phyloP scores from a whole-genome alignment of 2,888 invertebrate genomes.

The Catocala fraxini region DNA sequence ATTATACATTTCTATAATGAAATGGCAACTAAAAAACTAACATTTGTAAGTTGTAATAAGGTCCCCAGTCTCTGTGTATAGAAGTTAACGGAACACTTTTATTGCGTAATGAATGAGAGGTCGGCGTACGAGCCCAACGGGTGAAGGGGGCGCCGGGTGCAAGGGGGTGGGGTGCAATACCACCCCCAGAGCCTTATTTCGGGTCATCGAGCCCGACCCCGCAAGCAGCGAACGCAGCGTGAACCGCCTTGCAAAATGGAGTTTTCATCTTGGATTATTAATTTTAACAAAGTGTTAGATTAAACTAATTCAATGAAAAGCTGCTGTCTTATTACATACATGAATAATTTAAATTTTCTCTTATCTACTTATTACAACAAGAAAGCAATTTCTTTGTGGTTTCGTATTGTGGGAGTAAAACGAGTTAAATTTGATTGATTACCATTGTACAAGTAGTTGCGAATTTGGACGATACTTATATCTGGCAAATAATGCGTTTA shows the following conservation, averaged over 20 bases:
- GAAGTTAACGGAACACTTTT: conserved; percentile 78
- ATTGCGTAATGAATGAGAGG: conserved; percentile 87
- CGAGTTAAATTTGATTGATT: no score
- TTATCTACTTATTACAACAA: not conserved
- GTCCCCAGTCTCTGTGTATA: conserved; percentile 55
- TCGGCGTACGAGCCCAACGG: conserved; percentile 73
- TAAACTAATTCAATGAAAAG: conserved; percentile 57
- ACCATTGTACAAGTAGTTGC: not conserved
- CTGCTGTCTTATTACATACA: conserved; percentile 42
- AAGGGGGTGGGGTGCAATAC: conserved; percentile 70
- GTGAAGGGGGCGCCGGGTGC: conserved; percentile 51
- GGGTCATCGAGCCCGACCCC: conserved; percentile 85
- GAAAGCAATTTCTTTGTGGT: not conserved
- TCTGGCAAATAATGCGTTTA: not conserved
- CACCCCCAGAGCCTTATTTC: conserved; percentile 83
- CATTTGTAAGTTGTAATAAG: conserved; percentile 37
- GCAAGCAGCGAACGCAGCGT: conserved; percentile 75
- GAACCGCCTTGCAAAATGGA: conserved; percentile 80
- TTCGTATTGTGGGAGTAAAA: no score
- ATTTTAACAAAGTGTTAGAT: conserved; percentile 70
- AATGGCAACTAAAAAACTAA: conserved; percentile 21
- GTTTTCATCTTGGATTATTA: conserved; percentile 80
- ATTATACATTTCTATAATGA: not conserved
- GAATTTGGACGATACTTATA: not conserved
- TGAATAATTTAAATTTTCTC: conserved; percentile 24